A percentile compares a stretch with the other conserved stretches of the same genome.
phyloP scores from a whole-genome alignment of 2,888 invertebrate species.

The Tubulanus polymorphus region DNA sequence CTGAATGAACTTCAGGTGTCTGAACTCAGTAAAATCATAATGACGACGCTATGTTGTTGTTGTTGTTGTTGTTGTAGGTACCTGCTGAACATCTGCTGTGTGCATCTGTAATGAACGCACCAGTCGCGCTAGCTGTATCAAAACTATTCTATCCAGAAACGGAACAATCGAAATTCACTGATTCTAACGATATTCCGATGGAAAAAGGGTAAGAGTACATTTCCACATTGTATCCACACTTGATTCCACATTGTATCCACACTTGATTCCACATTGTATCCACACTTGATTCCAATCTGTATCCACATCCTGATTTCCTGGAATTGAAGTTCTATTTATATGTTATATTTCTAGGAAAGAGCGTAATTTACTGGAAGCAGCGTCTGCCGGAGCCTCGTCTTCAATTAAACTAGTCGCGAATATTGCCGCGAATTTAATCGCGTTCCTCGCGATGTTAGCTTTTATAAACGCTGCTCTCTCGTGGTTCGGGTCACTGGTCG shows the following conservation, averaged over 20 bases:
- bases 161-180: constrained; percentile 60
- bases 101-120: constrained; percentile 93
- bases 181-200: constrained; percentile 10
- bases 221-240: no score
- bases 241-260: no score
- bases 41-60: not conserved
- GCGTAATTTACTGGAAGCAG: constrained; percentile 82
- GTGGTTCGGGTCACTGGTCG: constrained; percentile 67
- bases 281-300: no score
- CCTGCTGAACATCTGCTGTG: constrained; percentile 78
- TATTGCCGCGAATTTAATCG: constrained; percentile 87
- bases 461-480: constrained; percentile 75
- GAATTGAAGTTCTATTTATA: no score
- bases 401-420: constrained; percentile 77
- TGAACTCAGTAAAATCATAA: not conserved
- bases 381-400: constrained; percentile 78
- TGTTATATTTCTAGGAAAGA: constrained; percentile 63
- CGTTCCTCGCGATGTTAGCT: constrained; percentile 81
- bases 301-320: no score
- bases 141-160: constrained; percentile 91
- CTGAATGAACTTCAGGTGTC: not conserved
- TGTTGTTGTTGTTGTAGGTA: constrained; percentile 22
- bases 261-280: no score
- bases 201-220: constrained; percentile 13
- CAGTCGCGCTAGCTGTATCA: constrained; percentile 81